phyloP scores from a whole-genome alignment of 2,797 vertebrate species.

The Sebastes itinus region DNA sequence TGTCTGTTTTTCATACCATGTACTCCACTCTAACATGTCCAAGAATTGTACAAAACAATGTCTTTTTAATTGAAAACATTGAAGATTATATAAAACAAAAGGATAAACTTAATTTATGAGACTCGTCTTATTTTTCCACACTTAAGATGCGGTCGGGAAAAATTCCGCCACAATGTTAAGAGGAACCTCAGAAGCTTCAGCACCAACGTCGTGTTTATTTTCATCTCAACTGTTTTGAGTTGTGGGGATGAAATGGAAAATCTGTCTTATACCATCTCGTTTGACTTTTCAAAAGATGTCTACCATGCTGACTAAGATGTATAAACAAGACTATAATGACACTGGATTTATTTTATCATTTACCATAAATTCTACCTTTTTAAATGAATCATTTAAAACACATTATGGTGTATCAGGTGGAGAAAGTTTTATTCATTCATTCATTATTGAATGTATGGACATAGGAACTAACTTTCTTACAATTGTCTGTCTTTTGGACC shows the following conservation, averaged over 20 bases:
- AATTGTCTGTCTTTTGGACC: neutral
- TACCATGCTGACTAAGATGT: constrained; percentile 57
- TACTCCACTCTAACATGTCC: neutral
- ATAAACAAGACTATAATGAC: constrained; percentile 14
- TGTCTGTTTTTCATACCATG: constrained; percentile 26
- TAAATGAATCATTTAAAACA: neutral
- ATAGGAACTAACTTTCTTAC: neutral
- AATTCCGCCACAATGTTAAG: neutral
- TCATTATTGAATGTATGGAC: no score
- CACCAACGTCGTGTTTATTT: constrained; percentile 45
- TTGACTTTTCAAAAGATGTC: constrained; percentile 62
- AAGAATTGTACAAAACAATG: constrained; percentile 50
- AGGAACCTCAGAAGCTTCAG: constrained; percentile 19
- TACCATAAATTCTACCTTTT: neutral
- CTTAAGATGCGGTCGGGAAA: constrained; percentile 13
- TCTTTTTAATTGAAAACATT: constrained; percentile 31
- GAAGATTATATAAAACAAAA: constrained; percentile 37
- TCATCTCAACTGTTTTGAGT: constrained; percentile 30
- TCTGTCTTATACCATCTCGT: neutral
- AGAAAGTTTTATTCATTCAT: neutral
- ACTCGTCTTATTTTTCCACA: constrained; percentile 43
- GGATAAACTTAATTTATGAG: constrained; percentile 4
- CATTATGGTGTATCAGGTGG: neutral
- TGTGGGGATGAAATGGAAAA: constrained; percentile 38
- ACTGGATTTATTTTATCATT: neutral